Evolutionary conservation across 2,888 invertebrate genomes (phyloP).

Genomic region (Entomobrya proxima): DNA sequence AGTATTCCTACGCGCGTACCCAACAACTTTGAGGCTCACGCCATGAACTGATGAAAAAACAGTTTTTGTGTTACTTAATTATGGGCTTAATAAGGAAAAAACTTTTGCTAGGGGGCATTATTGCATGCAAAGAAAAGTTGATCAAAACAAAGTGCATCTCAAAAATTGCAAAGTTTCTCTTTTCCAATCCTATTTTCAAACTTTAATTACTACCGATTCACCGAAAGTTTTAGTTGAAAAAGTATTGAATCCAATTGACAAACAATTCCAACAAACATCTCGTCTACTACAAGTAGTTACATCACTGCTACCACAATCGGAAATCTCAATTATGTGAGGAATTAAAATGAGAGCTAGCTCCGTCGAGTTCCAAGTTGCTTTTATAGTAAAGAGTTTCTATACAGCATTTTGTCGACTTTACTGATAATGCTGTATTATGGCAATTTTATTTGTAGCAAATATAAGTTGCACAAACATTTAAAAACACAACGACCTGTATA

Average conservation of each 20-base stretch:
- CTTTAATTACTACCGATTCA: background rate
- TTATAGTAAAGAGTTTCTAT: too few species aligned
- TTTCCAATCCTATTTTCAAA: background rate
- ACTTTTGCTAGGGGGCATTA: background rate
- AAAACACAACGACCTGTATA: background rate
- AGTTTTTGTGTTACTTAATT: too few species aligned
- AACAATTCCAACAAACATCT: too few species aligned
- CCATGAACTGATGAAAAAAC: too few species aligned
- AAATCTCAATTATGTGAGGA: background rate
- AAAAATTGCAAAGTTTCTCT: background rate
- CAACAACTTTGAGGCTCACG: too few species aligned
- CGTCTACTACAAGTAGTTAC: too few species aligned
- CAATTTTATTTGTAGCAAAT: background rate
- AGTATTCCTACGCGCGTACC: too few species aligned
- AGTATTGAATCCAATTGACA: too few species aligned
- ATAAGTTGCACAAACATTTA: background rate
- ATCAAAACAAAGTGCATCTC: background rate
- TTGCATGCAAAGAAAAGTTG: background rate
- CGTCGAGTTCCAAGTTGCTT: too few species aligned
- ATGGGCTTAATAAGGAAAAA: background rate
- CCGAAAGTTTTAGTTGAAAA: too few species aligned
- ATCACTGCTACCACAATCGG: constrained; percentile 2
- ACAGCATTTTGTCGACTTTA: too few species aligned
- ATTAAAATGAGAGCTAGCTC: background rate
- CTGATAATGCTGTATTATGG: too few species aligned